These are phyloP conservation scores for Cuculus canorus DNA, from an alignment of 2,797 vertebrate genomes.

Conservation along the genomic window DNA sequence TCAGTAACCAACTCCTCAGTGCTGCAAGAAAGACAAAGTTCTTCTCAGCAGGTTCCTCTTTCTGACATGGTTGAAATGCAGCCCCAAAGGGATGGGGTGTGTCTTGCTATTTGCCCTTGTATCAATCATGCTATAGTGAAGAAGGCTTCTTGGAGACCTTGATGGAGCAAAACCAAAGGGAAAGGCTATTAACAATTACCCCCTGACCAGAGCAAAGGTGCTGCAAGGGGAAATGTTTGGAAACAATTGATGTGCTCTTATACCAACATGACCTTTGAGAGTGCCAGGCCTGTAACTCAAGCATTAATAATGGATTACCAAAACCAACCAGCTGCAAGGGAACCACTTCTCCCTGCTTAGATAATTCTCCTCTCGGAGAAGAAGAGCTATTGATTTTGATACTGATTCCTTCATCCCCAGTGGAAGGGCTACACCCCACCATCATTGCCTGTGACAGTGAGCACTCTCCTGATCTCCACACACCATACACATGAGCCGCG, in stretches of 20 bases:
- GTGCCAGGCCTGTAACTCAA: constrained; percentile 27
- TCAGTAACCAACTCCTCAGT: neutral
- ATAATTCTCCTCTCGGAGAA: constrained; percentile 46
- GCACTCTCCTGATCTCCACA: neutral
- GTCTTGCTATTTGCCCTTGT: neutral
- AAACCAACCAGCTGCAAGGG: constrained; percentile 61
- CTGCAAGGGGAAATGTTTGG: neutral
- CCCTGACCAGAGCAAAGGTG: neutral
- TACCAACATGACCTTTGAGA: neutral
- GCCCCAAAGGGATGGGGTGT: rapidly evolving
- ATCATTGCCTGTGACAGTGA: neutral
- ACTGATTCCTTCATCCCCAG: constrained; percentile 46
- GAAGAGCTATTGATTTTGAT: constrained; percentile 69
- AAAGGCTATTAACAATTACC: neutral
- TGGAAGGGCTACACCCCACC: neutral
- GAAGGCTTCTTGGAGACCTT: neutral
- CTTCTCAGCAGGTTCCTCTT: neutral
- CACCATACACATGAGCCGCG: neutral
- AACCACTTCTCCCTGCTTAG: constrained; percentile 59
- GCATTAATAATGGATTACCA: constrained; percentile 62
- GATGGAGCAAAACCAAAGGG: neutral
- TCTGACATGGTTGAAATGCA: neutral
- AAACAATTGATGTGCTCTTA: neutral
- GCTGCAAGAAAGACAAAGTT: neutral
- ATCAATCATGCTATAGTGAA: neutral